phyloP scores from a whole-genome alignment of 2,888 invertebrate genomes.

The Pammene fasciana region DNA sequence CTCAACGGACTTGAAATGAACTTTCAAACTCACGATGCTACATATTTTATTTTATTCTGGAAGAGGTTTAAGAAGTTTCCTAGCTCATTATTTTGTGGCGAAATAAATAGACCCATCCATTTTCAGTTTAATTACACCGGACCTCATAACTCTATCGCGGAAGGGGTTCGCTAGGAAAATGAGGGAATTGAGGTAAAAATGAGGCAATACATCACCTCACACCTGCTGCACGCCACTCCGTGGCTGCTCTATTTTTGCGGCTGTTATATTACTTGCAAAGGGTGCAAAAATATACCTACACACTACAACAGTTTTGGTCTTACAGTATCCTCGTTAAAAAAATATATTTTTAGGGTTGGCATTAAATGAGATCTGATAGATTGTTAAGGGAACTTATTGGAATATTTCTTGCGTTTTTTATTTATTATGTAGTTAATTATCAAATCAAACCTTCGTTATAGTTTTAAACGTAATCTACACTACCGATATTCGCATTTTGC shows the following conservation, averaged over 20 bases:
- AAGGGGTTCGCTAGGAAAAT: slow-evolving; percentile 29
- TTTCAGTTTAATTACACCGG: slow-evolving; percentile 29
- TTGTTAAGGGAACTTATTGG: no score
- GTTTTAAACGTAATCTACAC: no score
- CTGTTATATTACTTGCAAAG: slow-evolving; percentile 1
- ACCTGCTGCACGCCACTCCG: slow-evolving; percentile 29
- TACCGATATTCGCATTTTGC: no score
- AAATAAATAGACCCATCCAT: slow-evolving; percentile 30
- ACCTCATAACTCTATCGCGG: slow-evolving; percentile 20
- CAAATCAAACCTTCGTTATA: no score
- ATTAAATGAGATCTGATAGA: no score
- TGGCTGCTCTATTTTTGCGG: slow-evolving; percentile 14
- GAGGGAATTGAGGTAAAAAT: slow-evolving; percentile 23
- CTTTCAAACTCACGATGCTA: no score
- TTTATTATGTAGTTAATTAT: no score
- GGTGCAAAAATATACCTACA: neutral
- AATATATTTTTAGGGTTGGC: no score
- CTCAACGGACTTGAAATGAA: no score
- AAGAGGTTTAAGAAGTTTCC: neutral
- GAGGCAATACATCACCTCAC: slow-evolving; percentile 39
- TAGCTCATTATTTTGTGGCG: neutral
- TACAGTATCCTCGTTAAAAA: no score
- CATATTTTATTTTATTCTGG: neutral
- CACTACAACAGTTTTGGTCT: no score
- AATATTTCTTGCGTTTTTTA: no score